Conservation (phyloP, 2,888 invertebrate genomes). For the Cancer borealis region DNA sequence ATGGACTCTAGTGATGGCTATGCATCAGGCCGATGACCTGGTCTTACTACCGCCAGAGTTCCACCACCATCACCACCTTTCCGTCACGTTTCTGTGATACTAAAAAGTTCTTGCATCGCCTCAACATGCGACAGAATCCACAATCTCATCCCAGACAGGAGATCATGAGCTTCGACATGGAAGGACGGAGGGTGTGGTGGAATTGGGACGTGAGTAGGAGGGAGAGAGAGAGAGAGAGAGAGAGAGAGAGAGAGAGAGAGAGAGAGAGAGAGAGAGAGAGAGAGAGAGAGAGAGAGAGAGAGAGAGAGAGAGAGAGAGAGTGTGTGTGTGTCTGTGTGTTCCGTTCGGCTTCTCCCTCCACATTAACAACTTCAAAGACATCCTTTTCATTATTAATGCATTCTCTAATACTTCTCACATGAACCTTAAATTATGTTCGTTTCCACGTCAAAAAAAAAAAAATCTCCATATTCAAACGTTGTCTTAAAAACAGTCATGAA, state of each 20-base stretch:
- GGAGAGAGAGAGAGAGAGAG: background rate
- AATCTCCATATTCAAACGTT: background rate
- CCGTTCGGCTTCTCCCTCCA: background rate
- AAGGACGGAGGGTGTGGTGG: background rate
- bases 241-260: background rate
- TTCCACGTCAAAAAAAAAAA: background rate
- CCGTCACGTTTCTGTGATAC: conserved; percentile 14
- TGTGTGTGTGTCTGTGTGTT: background rate
- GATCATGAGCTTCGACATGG: conserved; percentile 28
- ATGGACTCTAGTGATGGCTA: background rate
- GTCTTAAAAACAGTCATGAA: conserved; percentile 1
- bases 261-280: too few species aligned
- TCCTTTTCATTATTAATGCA: background rate
- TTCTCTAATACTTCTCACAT: background rate
- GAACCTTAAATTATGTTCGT: background rate
- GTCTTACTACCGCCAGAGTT: background rate
- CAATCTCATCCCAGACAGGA: conserved; percentile 8
- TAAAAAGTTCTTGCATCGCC: conserved; percentile 11
- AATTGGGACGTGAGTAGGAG: background rate
- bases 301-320: background rate
- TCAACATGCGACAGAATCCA: conserved; percentile 16
- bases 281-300: background rate
- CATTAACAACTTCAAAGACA: background rate
- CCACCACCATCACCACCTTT: background rate
- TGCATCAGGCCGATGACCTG: conserved; percentile 11